Percentiles rank a stretch among this genome's conserved stretches.
phyloP scores from a whole-genome alignment of 2,888 invertebrate genomes.

The Cheilosia impressa region DNA sequence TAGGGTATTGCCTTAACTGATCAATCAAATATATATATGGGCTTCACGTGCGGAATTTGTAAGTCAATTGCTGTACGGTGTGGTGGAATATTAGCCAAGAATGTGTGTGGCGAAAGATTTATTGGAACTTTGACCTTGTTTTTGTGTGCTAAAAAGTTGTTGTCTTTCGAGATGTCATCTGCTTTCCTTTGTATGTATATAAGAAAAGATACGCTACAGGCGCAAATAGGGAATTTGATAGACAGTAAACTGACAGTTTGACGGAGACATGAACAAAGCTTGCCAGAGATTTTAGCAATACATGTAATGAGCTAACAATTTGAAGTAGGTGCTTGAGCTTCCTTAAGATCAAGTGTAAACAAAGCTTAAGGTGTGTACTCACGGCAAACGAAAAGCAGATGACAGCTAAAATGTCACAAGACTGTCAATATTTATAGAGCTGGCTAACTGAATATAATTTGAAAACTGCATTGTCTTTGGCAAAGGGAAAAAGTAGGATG shows the following conservation, averaged over 20 bases:
- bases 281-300: not conserved
- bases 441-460: too few relatives aligned
- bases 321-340: too few relatives aligned
- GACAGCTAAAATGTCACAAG: too few relatives aligned
- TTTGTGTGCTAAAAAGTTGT: conserved; percentile 2
- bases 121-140: conserved; percentile 27
- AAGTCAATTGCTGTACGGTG: not conserved
- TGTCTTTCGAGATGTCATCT: not conserved
- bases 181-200: not conserved
- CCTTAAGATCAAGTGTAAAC: too few relatives aligned
- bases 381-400: too few relatives aligned
- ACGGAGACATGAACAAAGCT: not conserved
- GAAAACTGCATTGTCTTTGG: too few relatives aligned
- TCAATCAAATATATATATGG: conserved; percentile 46
- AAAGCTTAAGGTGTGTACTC: not conserved
- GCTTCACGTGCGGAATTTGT: conserved; percentile 38
- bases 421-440: too few relatives aligned
- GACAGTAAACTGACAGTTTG: not conserved
- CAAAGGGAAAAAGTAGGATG: too few relatives aligned
- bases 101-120: conserved; percentile 4
- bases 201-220: not conserved
- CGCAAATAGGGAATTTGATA: not conserved
- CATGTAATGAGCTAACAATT: too few relatives aligned
- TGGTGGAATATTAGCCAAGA: not conserved
- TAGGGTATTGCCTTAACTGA: not conserved